These are phyloP conservation scores for Coelopa pilipes DNA, from an alignment of 2,888 invertebrate species.

Conservation along the genomic window DNA sequence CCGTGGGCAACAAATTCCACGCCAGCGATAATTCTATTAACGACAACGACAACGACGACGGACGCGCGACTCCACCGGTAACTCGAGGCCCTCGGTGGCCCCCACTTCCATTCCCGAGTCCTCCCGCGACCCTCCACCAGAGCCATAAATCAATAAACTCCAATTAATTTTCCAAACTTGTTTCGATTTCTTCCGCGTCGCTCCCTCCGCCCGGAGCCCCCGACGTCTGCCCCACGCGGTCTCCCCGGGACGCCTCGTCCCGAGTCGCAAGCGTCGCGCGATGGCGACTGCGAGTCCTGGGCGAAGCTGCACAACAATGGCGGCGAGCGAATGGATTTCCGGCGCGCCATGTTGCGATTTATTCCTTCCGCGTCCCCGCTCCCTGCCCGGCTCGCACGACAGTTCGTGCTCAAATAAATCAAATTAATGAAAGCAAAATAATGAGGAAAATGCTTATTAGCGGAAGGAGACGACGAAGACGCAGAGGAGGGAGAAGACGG, in stretches of 20 bases:
- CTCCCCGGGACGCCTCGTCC: not conserved
- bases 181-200: too few species aligned
- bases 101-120: not conserved
- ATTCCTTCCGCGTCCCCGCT: slow-evolving; percentile 20
- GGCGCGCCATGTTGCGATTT: slow-evolving; percentile 29
- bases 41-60: slow-evolving; percentile 17
- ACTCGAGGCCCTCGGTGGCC: not conserved
- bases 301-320: slow-evolving; percentile 6
- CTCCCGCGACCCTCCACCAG: not conserved
- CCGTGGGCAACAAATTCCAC: slow-evolving; percentile 9
- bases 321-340: slow-evolving; percentile 18
- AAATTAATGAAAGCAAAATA: slow-evolving; percentile 29
- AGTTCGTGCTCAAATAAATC: slow-evolving; percentile 30
- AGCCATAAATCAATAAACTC: slow-evolving; percentile 35
- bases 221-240: not conserved
- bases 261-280: too few species aligned
- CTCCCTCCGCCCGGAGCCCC: not conserved
- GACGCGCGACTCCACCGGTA: not conserved
- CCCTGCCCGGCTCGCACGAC: not conserved
- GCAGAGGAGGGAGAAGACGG: not conserved
- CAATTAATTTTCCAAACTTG: slow-evolving; percentile 32
- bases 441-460: slow-evolving; percentile 29
- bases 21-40: slow-evolving; percentile 13
- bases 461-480: not conserved
- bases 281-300: too few species aligned